Conservation (phyloP, 2,113 vertebrate genomes). For the Haemorhous mexicanus region DNA sequence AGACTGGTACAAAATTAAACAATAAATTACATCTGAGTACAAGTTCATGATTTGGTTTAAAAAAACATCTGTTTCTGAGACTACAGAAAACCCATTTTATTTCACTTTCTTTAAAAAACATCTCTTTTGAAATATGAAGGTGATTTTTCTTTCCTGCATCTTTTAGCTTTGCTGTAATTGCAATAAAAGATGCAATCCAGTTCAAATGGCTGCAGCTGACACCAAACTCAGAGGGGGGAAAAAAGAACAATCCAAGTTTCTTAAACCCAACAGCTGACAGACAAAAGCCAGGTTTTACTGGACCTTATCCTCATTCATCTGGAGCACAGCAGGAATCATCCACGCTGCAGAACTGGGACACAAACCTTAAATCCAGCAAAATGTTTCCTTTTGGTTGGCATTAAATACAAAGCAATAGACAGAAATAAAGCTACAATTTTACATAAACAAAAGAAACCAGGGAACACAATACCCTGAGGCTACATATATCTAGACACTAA, state of each 20-base stretch:
- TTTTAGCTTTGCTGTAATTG: neutral
- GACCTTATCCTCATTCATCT: neutral
- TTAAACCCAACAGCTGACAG: neutral
- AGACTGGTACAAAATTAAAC: slow-evolving; percentile 32
- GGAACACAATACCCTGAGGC: neutral
- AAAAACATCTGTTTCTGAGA: slow-evolving; percentile 10
- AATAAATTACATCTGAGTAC: slow-evolving; percentile 23
- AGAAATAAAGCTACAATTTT: neutral
- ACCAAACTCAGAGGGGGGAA: neutral
- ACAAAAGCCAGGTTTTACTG: neutral
- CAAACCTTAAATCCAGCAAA: neutral
- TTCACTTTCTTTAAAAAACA: neutral
- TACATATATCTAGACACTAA: neutral
- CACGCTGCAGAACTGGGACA: neutral
- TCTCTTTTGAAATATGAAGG: neutral
- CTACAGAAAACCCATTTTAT: neutral
- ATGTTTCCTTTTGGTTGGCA: neutral
- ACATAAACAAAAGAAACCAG: neutral
- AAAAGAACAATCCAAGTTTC: neutral
- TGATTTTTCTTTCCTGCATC: neutral
- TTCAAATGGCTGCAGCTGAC: neutral
- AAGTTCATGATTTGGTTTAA: slow-evolving; percentile 8
- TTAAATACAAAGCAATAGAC: neutral
- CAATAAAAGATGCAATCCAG: neutral
- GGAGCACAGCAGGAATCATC: neutral